Evolutionary conservation across 2,888 invertebrate species (phyloP), one percentile per base, ranked within the genome.

Genomic region (Microchrysa polita): DNA sequence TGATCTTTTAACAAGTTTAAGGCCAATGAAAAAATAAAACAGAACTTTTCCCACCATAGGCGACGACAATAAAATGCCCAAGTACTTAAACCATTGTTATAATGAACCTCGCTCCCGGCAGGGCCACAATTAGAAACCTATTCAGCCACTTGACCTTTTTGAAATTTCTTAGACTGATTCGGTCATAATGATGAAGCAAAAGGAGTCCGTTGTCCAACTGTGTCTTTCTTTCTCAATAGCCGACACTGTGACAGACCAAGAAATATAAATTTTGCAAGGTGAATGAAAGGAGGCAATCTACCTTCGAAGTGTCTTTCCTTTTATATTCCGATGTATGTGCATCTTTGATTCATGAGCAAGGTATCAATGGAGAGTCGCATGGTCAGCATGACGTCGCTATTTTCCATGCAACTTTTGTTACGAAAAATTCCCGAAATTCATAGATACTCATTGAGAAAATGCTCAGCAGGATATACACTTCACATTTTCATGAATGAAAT

Each of bases 131-230:
- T 77, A 77, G 74, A 78, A 77, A 75, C 76, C 72, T 72, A 76
- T 76, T 77, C 76, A 72, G 52, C 42, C 74, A 77, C 77, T 77
- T 78, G 78, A 78, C 78, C 78, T 79, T 77, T 76, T 67, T 69
- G 9, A 5, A 34, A 40, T 57, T 40, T 34, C 23, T 34, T 48
- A 22, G 16, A 55, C 18, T 53, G 20, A 53, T 67, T 67, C 16
- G 44, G 16, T 23, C 23, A 27, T 48, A 34, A 48, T 67, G 67
- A 67, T 67, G 67, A 67, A 53, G 53, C 67, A 34, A 52, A 55
- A 55, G 55, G 55, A 55, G 55, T 55, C 55, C 55, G 10, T n/a
- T n/a, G n/a, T 10, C 55, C 18, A 18, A 20, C 22, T 55, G 55
- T 20, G 55, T 5, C 20, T 55, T 55, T 20, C n/a, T n/a, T n/a